These are phyloP conservation scores for Ctenosaura bakeri DNA, from an alignment of 2,797 vertebrate genomes.

Conservation along the genomic window DNA sequence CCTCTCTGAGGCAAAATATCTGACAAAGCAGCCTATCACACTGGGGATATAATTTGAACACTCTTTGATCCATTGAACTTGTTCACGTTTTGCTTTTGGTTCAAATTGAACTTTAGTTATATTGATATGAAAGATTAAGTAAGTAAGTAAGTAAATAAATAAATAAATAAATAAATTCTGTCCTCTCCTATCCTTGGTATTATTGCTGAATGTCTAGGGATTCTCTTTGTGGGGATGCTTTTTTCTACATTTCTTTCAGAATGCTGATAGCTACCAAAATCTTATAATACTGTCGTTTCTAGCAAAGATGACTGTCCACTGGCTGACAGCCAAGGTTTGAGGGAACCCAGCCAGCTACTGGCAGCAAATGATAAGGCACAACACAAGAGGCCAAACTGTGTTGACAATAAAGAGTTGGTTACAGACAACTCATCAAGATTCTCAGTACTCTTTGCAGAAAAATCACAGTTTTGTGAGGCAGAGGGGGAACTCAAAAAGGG, in stretches of 20 bases:
- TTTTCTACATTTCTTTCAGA: not conserved
- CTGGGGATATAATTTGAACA: conserved; percentile 63
- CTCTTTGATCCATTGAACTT: conserved; percentile 64
- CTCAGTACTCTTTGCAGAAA: not conserved
- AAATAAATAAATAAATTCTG: too few species aligned
- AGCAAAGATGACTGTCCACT: not conserved
- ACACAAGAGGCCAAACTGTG: not conserved
- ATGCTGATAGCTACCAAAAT: not conserved
- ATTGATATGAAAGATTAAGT: too few species aligned
- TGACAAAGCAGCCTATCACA: conserved; percentile 61
- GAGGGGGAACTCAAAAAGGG: too few species aligned
- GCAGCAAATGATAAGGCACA: not conserved
- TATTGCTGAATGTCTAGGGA: not conserved
- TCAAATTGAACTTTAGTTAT: conserved; percentile 61
- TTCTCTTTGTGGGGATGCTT: not conserved
- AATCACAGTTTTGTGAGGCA: too few species aligned
- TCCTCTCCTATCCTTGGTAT: not conserved
- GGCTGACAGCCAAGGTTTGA: not conserved
- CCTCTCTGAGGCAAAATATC: conserved; percentile 57
- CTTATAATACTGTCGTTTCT: not conserved
- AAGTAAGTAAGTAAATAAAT: too few species aligned
- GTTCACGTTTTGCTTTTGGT: conserved; percentile 70
- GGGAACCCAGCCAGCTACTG: not conserved
- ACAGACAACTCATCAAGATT: not conserved
- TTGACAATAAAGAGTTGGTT: not conserved